Percentiles rank a stretch among this genome's conserved stretches.
Conservation (phyloP, 92 coral and sea anemone genomes). For the Epizoanthus fatuus region DNA sequence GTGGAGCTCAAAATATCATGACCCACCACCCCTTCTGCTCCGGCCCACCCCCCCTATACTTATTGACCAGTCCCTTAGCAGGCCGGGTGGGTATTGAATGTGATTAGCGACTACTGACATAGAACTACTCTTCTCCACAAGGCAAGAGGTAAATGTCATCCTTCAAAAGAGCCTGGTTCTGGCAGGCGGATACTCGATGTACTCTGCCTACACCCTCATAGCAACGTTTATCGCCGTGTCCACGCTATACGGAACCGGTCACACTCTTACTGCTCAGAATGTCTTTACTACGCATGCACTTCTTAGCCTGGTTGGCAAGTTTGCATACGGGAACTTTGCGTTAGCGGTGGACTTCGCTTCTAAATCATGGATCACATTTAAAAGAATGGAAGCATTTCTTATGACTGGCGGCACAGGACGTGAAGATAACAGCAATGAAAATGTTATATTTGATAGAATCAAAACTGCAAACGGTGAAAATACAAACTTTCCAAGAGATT, state of each 20-base stretch:
- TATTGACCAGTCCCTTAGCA: too few species aligned
- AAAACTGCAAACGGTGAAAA: not conserved
- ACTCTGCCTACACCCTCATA: slow-evolving; percentile 17
- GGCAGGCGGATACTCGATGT: slow-evolving; percentile 38
- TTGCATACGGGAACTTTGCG: slow-evolving; percentile 40
- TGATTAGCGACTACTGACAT: not conserved
- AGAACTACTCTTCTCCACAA: not conserved
- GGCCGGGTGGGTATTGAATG: too few species aligned
- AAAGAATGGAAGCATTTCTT: slow-evolving; percentile 33
- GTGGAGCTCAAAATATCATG: too few species aligned
- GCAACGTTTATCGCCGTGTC: slow-evolving; percentile 43
- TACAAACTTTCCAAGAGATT: too few species aligned
- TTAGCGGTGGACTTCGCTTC: slow-evolving; percentile 38
- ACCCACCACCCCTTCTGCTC: too few species aligned
- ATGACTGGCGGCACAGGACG: not conserved
- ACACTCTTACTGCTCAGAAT: slow-evolving; percentile 44
- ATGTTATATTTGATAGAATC: not conserved
- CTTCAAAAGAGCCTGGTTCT: slow-evolving; percentile 29
- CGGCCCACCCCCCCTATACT: too few species aligned
- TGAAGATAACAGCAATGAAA: not conserved
- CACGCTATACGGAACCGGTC: slow-evolving; percentile 26
- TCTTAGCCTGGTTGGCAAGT: slow-evolving; percentile 30
- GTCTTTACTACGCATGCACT: slow-evolving; percentile 59
- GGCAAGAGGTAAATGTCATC: slow-evolving; percentile 37
- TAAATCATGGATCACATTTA: slow-evolving; percentile 36